Percentiles rank a stretch among this genome's conserved stretches.
Conservation (phyloP, 2,113 vertebrate genomes). For the Clinocottus analis region DNA sequence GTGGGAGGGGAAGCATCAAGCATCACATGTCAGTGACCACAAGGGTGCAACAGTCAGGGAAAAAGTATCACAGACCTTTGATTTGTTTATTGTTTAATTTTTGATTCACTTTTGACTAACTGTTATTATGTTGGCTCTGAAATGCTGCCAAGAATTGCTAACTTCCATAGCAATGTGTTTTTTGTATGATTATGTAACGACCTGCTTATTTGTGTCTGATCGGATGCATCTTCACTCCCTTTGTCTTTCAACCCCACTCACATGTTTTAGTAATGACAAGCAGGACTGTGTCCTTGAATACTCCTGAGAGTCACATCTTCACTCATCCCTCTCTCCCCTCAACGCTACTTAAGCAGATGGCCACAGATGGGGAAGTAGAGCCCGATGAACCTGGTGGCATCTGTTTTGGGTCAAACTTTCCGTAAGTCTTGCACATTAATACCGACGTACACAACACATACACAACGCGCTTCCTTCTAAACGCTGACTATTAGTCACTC, state of each 20-base stretch:
- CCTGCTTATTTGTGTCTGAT: neutral
- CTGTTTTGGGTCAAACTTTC: constrained; percentile 48
- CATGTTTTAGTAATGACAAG: constrained; percentile 35
- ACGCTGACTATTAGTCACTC: constrained; percentile 10
- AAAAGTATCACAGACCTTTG: constrained; percentile 24
- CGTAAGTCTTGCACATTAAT: constrained; percentile 24
- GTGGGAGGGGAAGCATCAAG: constrained; percentile 24
- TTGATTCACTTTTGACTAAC: neutral
- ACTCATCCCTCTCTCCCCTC: constrained; percentile 25
- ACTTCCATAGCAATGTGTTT: neutral
- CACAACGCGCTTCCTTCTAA: neutral
- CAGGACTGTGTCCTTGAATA: constrained; percentile 64
- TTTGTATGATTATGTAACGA: constrained; percentile 19
- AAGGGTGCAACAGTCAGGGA: constrained; percentile 2
- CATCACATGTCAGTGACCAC: constrained; percentile 14
- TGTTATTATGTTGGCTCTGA: constrained; percentile 1
- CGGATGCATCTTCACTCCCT: constrained; percentile 7
- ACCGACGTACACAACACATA: constrained; percentile 11
- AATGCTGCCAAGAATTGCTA: constrained; percentile 4
- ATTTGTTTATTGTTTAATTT: constrained; percentile 20
- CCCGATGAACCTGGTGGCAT: constrained; percentile 58
- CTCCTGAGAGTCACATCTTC: constrained; percentile 44
- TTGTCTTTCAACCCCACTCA: constrained; percentile 11
- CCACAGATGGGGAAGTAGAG: constrained; percentile 57
- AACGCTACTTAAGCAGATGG: constrained; percentile 68